Evolutionary conservation across 2,113 vertebrate species (phyloP).

Genomic region (Calyptommatus sinebrachiatus): DNA sequence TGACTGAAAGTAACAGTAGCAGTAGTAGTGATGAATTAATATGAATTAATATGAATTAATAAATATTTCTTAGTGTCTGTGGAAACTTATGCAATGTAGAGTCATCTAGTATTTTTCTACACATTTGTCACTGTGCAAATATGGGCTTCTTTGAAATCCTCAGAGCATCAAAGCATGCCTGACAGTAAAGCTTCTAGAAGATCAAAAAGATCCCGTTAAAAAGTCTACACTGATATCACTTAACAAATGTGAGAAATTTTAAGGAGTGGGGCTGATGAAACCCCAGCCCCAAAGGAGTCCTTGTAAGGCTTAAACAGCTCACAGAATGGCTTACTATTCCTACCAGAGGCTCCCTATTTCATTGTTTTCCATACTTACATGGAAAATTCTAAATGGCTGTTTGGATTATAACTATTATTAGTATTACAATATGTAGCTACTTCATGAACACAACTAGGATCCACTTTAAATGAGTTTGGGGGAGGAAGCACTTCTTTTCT

Average conservation of each 20-base stretch:
- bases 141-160: no score
- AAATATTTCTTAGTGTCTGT: no score
- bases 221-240: background rate
- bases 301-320: background rate
- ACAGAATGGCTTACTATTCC: background rate
- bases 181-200: background rate
- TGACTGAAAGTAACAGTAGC: no score
- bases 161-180: background rate
- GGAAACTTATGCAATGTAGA: no score
- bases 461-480: constrained; percentile 15
- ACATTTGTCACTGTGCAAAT: no score
- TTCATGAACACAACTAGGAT: constrained; percentile 20
- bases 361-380: constrained; percentile 1
- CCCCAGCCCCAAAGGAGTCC: background rate
- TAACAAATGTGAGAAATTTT: background rate
- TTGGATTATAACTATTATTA: constrained; percentile 24
- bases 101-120: no score
- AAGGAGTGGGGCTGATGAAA: background rate
- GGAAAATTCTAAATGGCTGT: background rate
- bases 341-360: background rate
- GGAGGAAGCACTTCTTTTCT: background rate
- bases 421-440: constrained; percentile 19
- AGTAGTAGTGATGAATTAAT: no score
- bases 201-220: background rate
- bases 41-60: no score